Conservation (phyloP, 2,113 vertebrate species). For the Gallinago paraguaiae region DNA sequence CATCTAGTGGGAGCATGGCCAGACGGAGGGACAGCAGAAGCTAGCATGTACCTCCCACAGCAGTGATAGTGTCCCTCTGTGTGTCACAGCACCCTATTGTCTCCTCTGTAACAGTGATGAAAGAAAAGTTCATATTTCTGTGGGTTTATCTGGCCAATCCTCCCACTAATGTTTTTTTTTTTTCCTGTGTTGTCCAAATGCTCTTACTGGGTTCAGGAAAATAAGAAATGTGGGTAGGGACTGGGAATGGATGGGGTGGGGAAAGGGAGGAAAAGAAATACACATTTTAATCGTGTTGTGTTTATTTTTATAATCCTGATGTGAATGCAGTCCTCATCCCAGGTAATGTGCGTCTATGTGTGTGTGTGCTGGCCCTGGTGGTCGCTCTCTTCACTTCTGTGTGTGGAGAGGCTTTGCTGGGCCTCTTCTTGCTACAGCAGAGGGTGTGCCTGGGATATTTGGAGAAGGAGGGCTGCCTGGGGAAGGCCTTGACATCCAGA, state of each 20-base stretch:
- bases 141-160: not conserved
- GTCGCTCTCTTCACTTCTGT: slow-evolving; percentile 12
- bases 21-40: not conserved
- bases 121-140: not conserved
- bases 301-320: slow-evolving; percentile 60
- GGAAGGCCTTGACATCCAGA: not conserved
- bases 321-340: slow-evolving; percentile 83
- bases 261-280: not conserved
- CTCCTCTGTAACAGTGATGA: not conserved
- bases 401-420: slow-evolving; percentile 27
- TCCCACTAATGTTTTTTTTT: not conserved
- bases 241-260: not conserved
- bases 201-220: not conserved
- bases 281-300: slow-evolving; percentile 66
- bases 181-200: not conserved
- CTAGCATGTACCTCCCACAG: not conserved
- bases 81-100: not conserved
- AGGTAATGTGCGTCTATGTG: slow-evolving; percentile 74
- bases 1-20: not conserved
- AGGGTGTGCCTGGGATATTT: slow-evolving; percentile 31
- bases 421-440: slow-evolving; percentile 30
- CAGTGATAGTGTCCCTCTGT: not conserved
- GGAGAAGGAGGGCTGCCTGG: not conserved
- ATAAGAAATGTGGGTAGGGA: not conserved
- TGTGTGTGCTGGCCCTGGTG: slow-evolving; percentile 53